Evolutionary conservation across 1,140 invertebrate genomes (phyloP).

Genomic region (Trichoplusia ni): DNA sequence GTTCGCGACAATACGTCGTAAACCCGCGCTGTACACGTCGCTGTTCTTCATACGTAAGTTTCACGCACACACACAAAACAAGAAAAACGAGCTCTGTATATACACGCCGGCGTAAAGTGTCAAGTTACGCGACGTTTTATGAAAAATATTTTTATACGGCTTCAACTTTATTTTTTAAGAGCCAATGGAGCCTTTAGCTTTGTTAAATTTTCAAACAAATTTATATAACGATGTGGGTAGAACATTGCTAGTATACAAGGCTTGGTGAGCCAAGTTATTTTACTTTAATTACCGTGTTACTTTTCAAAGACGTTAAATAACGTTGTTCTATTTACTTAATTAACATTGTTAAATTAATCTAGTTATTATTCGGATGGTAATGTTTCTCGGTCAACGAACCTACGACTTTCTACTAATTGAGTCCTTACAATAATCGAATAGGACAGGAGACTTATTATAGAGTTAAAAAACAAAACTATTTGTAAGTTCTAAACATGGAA

Average conservation of each 20-base stretch:
- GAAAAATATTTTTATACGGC: slow-evolving; percentile 26
- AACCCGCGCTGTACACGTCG: not conserved
- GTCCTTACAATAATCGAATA: no score
- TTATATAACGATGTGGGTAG: slow-evolving; percentile 10
- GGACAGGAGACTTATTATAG: no score
- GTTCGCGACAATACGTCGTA: slow-evolving; percentile 26
- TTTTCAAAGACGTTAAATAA: no score
- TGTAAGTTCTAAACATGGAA: no score
- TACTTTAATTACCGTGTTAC: slow-evolving; percentile 2
- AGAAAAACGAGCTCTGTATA: slow-evolving; percentile 15
- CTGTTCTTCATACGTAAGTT: slow-evolving; percentile 2
- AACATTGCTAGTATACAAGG: not conserved
- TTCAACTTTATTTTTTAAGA: slow-evolving; percentile 24
- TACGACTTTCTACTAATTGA: no score
- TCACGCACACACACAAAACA: slow-evolving; percentile 4
- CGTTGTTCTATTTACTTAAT: no score
- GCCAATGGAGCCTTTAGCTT: slow-evolving; percentile 20
- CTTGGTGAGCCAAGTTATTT: not conserved
- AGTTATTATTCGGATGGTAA: no score
- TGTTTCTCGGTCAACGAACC: no score
- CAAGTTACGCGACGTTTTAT: slow-evolving; percentile 26
- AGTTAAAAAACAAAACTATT: no score
- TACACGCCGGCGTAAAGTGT: slow-evolving; percentile 20
- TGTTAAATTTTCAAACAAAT: slow-evolving; percentile 21
- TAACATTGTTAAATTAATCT: no score